Base-by-base conservation (phyloP, 2,797 vertebrate species). In the Micropoecilia bifurca region DNA sequence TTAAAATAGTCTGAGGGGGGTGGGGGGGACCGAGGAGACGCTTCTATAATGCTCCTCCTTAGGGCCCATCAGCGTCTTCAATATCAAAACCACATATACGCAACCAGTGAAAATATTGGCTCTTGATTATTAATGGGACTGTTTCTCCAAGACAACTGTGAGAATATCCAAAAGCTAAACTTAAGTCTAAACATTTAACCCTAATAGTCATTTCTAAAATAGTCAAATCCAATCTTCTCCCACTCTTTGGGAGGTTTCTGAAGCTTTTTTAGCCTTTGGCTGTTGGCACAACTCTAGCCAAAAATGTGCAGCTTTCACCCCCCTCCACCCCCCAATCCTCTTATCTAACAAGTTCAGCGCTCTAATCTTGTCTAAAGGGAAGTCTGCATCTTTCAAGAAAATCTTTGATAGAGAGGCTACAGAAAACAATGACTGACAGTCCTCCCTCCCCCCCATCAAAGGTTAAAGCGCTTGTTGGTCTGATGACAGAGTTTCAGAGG, bases 1-100 rank as follows among this genome's bases (percentile, higher is more conserved):
- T 86, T 92, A 81, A 93, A 95, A 95, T 95, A 95, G 91, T 86
- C 79, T 78, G 28, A 73, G 74, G 83, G 89, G 83, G 90, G 90
- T 91, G 74, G 73, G 83, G 90, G 83, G n/a, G n/a, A n/a, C n/a
- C n/a, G n/a, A n/a, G 90, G 90, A 91, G 87, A 91, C 86, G 81
- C 88, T 78, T 88, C 80, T 84, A 78, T 89, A 88, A 86, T 77
- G 76, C 66, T 76, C 79, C 77, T 79, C 84, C 74, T 79, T 83
- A 72, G 85, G 90, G 87, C 88, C 82, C 83, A 80, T 77, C 50
- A 71, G 63, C 43, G 76, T 73, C 10, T 30, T 80, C 74, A 74
- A 77, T 79, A 82, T 88, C 72, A 77, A 78, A 83, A 55, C 68
- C 75, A 47, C 68, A 47, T 48, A 69, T 81, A 91, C 87, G 91